These are phyloP conservation scores for Lemur catta DNA, from an alignment of 2,797 vertebrate genomes.

Conservation along the genomic window DNA sequence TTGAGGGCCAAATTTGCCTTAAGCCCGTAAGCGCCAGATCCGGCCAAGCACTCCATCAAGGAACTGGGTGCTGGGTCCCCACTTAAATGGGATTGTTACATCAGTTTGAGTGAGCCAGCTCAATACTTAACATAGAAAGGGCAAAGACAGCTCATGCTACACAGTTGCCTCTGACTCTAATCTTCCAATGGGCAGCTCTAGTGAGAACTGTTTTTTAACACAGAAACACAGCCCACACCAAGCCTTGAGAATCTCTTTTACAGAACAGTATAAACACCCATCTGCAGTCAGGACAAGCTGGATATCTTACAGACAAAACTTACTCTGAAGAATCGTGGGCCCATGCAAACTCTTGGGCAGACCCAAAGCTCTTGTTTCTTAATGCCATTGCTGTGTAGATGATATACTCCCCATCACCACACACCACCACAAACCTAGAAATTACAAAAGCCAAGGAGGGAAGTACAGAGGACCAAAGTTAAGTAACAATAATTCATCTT, in stretches of 20 bases:
- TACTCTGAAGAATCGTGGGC: slow-evolving; percentile 99
- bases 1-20: background rate
- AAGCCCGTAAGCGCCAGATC: background rate
- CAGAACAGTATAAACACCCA: background rate
- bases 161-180: background rate
- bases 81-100: background rate
- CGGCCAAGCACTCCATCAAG: background rate
- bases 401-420: slow-evolving; percentile 91
- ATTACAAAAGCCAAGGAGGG: background rate
- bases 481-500: background rate
- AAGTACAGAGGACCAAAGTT: background rate
- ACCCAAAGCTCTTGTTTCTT: slow-evolving; percentile 98
- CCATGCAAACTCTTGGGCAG: slow-evolving; percentile 98
- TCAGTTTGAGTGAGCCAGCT: background rate
- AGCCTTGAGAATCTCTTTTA: background rate
- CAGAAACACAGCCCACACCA: background rate
- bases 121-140: background rate
- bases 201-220: background rate
- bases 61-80: background rate
- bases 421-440: slow-evolving; percentile 96
- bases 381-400: slow-evolving; percentile 97
- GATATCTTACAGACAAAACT: slow-evolving; percentile 76
- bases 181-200: background rate
- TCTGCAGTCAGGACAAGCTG: background rate
- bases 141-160: background rate